Evolutionary conservation across 2,797 vertebrate genomes (phyloP).

Genomic region (Macrochelys suwanniensis): DNA sequence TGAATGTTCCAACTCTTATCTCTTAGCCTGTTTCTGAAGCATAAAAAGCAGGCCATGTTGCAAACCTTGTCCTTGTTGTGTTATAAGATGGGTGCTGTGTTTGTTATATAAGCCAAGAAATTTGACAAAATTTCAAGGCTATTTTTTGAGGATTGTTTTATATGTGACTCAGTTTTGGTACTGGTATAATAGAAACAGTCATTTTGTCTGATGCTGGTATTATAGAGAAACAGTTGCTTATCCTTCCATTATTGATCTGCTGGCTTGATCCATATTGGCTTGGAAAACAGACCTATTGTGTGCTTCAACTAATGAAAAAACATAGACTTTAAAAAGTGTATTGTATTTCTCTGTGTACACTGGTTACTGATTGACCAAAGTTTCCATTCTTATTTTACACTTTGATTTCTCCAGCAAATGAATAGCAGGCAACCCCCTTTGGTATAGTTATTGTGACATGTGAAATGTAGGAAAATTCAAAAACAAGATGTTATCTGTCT

Average conservation of each 20-base stretch:
- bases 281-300: not conserved
- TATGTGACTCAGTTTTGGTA: not conserved
- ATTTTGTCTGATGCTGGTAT: not conserved
- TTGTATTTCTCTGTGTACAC: not conserved
- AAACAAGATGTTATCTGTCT: not conserved
- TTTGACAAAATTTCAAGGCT: not conserved
- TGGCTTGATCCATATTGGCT: not conserved
- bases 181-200: not conserved
- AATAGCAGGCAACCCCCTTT: not conserved
- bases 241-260: not conserved
- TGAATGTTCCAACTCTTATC: not conserved
- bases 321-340: not conserved
- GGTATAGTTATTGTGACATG: not conserved
- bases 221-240: not conserved
- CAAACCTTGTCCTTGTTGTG: not conserved
- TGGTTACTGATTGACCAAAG: slow-evolving; percentile 52
- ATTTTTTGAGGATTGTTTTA: not conserved
- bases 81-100: not conserved
- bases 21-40: not conserved
- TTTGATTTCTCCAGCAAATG: slow-evolving; percentile 20
- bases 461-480: slow-evolving; percentile 20
- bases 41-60: fast-evolving
- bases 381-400: slow-evolving; percentile 15
- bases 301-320: not conserved
- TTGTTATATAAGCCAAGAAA: not conserved